Conservation (phyloP, 2,888 invertebrate species). For the Cheilosia soror region DNA sequence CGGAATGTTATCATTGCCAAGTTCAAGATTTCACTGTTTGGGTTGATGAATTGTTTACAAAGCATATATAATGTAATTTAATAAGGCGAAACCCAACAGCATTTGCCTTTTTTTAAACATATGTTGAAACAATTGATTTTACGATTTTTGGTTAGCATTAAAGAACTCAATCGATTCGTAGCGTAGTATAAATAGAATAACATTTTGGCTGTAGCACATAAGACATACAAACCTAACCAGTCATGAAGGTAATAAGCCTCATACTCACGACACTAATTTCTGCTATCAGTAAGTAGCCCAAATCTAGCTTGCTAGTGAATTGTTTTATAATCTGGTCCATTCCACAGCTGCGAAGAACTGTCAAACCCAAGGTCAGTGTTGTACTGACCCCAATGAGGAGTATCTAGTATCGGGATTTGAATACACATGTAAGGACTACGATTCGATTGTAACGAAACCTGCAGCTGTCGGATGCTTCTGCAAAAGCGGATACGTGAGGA, state of each 20-base stretch:
- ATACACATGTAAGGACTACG: neutral
- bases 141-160: too few species aligned
- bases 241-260: neutral
- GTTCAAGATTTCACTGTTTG: slow-evolving; percentile 1
- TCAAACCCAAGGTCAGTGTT: neutral
- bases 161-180: neutral
- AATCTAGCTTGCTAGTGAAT: neutral
- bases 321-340: neutral
- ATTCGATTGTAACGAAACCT: too few species aligned
- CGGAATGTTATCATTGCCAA: slow-evolving; percentile 5
- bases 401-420: neutral
- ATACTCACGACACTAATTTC: neutral
- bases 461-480: neutral
- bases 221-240: neutral
- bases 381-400: neutral
- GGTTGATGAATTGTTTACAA: neutral
- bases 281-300: neutral
- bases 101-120: neutral
- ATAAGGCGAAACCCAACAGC: neutral
- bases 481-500: neutral
- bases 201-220: neutral
- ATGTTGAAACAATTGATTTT: neutral
- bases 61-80: neutral
- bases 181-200: neutral
- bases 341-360: neutral